Evolutionary conservation across 2,797 vertebrate genomes (phyloP).

Genomic region (Anguilla marmorata): DNA sequence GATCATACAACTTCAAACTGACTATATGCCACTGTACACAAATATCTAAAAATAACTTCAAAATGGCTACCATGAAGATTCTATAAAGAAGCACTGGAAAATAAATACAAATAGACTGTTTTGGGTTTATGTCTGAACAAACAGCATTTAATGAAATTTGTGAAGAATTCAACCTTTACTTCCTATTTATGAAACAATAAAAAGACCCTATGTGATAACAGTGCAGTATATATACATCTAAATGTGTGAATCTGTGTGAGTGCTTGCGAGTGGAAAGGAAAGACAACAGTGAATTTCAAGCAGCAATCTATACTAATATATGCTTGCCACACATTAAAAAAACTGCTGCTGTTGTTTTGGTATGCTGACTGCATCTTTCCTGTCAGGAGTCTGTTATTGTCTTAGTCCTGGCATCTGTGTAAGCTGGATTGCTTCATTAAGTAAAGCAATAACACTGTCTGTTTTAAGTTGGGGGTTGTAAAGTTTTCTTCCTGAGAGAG

Average conservation of each 20-base stretch:
- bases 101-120: not conserved
- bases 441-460: not conserved
- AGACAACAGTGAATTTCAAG: not conserved
- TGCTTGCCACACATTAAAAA: not conserved
- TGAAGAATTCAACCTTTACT: slow-evolving; percentile 55
- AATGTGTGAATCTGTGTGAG: not conserved
- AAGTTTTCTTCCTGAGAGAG: not conserved
- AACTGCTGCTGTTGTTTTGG: not conserved
- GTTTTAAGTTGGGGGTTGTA: not conserved
- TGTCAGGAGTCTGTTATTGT: not conserved
- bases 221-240: not conserved
- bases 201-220: not conserved
- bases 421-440: not conserved
- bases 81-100: not conserved
- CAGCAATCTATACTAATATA: not conserved
- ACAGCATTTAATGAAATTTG: slow-evolving; percentile 35
- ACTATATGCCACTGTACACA: not conserved
- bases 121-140: not conserved
- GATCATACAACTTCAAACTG: not conserved
- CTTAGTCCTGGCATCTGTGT: not conserved
- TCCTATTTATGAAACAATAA: slow-evolving; percentile 46
- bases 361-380: not conserved
- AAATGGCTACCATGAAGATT: not conserved
- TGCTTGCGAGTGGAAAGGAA: not conserved
- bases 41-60: not conserved